phyloP scores from a whole-genome alignment of 1,140 invertebrate species.

The Drosophila chauvacae region DNA sequence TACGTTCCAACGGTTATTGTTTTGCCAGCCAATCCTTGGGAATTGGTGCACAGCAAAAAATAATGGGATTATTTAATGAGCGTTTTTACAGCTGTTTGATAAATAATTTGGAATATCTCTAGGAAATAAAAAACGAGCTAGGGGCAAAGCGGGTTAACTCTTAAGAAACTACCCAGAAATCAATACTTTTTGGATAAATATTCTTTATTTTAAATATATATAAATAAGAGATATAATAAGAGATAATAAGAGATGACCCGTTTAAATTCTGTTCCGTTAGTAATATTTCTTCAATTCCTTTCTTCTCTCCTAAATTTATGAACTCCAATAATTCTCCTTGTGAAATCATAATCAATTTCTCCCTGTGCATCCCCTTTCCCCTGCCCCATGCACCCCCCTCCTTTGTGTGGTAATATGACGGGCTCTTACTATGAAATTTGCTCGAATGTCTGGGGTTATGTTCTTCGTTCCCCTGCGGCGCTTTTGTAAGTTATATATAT shows the following conservation, averaged over 20 bases:
- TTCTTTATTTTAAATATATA: not conserved
- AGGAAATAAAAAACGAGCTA: not conserved
- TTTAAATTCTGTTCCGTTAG: not conserved
- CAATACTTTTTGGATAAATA: too few species aligned
- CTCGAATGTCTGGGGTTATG: constrained; percentile 47
- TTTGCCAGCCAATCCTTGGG: constrained; percentile 43
- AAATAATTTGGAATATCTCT: not conserved
- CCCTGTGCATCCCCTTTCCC: not conserved
- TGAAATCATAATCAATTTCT: not conserved
- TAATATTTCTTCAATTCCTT: not conserved
- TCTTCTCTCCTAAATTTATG: too few species aligned
- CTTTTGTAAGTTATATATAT: constrained; percentile 74
- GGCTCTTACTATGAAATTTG: constrained; percentile 77
- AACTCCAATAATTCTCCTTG: too few species aligned
- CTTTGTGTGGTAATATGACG: constrained; percentile 68
- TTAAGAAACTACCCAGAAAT: not conserved
- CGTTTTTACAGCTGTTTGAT: not conserved
- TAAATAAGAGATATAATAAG: not conserved
- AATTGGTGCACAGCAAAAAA: constrained; percentile 25
- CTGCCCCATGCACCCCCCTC: not conserved
- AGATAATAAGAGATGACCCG: too few species aligned
- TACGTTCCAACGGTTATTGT: constrained; percentile 61
- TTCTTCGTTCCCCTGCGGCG: constrained; percentile 43
- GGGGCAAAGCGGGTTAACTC: not conserved
- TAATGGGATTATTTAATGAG: not conserved